Percentiles rank a stretch among this genome's conserved stretches.
Conservation (phyloP, 2,797 vertebrate genomes). For the Cossypha heuglini region DNA sequence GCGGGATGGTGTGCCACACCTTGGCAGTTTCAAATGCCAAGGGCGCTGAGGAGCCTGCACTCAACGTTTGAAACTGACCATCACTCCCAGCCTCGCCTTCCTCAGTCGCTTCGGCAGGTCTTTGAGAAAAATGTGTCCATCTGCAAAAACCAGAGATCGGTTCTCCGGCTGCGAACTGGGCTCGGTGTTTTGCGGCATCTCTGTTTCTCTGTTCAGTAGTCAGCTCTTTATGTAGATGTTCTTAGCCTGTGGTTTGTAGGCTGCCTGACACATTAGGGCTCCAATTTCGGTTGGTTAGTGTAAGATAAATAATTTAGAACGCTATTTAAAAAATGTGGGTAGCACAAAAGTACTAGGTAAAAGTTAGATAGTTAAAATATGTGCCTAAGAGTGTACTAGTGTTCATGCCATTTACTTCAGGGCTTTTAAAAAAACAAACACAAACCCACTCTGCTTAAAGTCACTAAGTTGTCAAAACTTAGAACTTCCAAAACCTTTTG, state of each 20-base stretch:
- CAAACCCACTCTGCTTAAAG: not conserved
- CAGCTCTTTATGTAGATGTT: not conserved
- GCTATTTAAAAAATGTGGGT: not conserved
- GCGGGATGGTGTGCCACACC: not conserved
- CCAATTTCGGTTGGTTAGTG: not conserved
- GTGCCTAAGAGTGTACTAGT: not conserved
- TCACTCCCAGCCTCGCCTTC: accelerated
- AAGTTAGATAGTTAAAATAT: not conserved
- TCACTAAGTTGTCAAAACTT: not conserved
- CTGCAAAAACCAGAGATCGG: not conserved
- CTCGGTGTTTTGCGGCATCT: not conserved
- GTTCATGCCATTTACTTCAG: not conserved
- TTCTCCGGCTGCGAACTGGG: not conserved
- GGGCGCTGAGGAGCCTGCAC: not conserved
- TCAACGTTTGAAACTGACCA: not conserved
- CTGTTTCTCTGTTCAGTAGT: not conserved
- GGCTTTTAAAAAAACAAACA: not conserved
- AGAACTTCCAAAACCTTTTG: not conserved
- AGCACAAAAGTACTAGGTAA: not conserved
- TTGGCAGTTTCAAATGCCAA: not conserved
- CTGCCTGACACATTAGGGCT: not conserved
- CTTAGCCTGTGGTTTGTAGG: not conserved
- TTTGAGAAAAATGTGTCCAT: not conserved
- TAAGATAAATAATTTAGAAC: not conserved
- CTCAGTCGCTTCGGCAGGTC: not conserved